Percentiles rank a stretch among this genome's conserved stretches.
phyloP scores from a whole-genome alignment of 2,797 vertebrate genomes.

The Lagodon rhomboides region DNA sequence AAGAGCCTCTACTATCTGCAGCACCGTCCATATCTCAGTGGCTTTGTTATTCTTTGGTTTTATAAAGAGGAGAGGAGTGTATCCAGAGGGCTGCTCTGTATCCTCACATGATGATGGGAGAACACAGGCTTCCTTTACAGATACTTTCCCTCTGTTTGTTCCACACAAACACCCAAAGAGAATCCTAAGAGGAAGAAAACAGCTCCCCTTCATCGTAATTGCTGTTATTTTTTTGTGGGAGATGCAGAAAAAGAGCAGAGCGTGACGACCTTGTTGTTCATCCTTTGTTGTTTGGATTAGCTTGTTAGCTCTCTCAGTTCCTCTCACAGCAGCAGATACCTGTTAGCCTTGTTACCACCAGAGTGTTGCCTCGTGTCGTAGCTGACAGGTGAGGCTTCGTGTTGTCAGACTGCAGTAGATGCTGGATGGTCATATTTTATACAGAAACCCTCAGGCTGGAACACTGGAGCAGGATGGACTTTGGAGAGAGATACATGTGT shows the following conservation, averaged over 20 bases:
- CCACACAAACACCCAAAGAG: conserved; percentile 16
- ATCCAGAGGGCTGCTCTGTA: conserved; percentile 37
- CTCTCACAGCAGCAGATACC: conserved; percentile 5
- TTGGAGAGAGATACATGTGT: background rate
- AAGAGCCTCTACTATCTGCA: conserved; percentile 5
- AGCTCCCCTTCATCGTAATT: background rate
- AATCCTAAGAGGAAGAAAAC: conserved; percentile 27
- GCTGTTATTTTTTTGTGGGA: background rate
- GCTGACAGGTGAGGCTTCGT: conserved; percentile 15
- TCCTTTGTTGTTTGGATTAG: conserved; percentile 1
- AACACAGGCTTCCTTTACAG: conserved; percentile 19
- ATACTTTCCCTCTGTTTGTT: conserved; percentile 16
- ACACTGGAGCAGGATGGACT: background rate
- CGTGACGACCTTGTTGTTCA: background rate
- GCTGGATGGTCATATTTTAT: background rate
- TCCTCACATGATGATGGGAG: conserved; percentile 23
- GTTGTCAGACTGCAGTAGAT: background rate
- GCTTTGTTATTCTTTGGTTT: conserved; percentile 34
- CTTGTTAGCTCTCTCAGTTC: conserved; percentile 1
- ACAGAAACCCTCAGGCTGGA: conserved; percentile 19
- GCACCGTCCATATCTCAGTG: conserved; percentile 21
- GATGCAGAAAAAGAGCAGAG: background rate
- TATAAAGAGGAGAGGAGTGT: conserved; percentile 5
- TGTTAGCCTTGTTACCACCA: conserved; percentile 1
- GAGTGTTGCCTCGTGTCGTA: background rate